Conservation (phyloP, 2,888 invertebrate genomes). For the Synergus itoensis region DNA sequence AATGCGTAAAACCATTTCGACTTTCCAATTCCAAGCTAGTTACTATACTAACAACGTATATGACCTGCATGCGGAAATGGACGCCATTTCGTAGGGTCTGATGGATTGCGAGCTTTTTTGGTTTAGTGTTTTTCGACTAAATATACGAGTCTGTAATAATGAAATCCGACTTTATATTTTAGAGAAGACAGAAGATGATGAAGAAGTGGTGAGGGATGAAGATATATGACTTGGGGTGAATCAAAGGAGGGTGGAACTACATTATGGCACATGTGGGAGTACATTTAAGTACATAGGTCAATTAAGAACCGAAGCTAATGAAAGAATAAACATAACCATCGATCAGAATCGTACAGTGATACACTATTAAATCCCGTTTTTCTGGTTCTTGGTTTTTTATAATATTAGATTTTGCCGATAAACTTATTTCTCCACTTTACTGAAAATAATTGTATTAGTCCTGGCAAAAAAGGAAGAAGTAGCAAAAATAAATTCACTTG, state of each 20-base stretch:
- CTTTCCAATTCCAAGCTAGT: conserved; percentile 9
- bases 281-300: neutral
- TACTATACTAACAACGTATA: conserved; percentile 22
- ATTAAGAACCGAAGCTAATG: neutral
- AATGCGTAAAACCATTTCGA: conserved; percentile 36
- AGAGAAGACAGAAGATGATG: conserved; percentile 15
- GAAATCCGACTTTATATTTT: conserved; percentile 33
- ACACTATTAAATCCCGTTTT: neutral
- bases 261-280: conserved; percentile 4
- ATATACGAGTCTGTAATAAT: conserved; percentile 36
- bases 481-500: neutral
- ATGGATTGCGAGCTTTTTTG: conserved; percentile 37
- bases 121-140: conserved; percentile 12
- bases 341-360: neutral
- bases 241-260: conserved; percentile 7
- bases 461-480: neutral
- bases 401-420: neutral
- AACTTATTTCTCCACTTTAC: neutral
- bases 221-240: conserved; percentile 26
- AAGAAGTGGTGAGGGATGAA: conserved; percentile 16
- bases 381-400: neutral
- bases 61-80: conserved; percentile 36
- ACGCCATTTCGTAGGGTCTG: conserved; percentile 29
- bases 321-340: neutral
- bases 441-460: neutral